Conservation (phyloP, 2,113 vertebrate genomes). For the Cinclus cinclus region DNA sequence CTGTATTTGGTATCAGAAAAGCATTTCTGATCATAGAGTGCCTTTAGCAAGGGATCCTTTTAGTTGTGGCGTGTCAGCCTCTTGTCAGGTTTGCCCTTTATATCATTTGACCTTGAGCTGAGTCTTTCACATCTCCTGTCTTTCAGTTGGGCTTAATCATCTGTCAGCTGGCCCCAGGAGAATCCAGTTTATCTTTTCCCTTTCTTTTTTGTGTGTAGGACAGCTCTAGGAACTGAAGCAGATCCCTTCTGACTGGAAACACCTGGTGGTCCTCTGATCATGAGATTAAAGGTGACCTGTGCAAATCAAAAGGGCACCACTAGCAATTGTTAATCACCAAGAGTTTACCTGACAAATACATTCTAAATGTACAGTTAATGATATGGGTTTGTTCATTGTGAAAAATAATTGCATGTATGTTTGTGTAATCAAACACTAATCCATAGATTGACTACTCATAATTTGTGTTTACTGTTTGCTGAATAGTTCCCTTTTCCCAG, state of each 20-base stretch:
- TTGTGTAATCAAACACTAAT: neutral
- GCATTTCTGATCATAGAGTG: neutral
- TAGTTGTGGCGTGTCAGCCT: neutral
- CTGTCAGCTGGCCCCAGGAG: neutral
- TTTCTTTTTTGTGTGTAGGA: neutral
- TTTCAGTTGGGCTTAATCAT: conserved; percentile 15
- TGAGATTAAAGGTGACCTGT: neutral
- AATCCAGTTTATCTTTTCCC: neutral
- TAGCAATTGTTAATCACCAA: neutral
- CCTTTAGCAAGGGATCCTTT: neutral
- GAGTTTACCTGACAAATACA: neutral
- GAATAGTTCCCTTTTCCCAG: neutral
- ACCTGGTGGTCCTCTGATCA: neutral
- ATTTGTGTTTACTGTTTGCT: neutral
- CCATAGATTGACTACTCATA: neutral
- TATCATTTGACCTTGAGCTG: neutral
- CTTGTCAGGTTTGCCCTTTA: neutral
- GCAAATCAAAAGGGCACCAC: neutral
- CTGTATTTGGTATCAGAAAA: neutral
- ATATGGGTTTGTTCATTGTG: neutral
- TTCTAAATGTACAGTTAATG: neutral
- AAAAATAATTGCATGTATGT: neutral
- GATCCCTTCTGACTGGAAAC: neutral
- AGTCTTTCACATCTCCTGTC: neutral
- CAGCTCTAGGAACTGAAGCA: neutral